Conservation (phyloP, 2,797 vertebrate species). For the Acipenser oxyrinchus region DNA sequence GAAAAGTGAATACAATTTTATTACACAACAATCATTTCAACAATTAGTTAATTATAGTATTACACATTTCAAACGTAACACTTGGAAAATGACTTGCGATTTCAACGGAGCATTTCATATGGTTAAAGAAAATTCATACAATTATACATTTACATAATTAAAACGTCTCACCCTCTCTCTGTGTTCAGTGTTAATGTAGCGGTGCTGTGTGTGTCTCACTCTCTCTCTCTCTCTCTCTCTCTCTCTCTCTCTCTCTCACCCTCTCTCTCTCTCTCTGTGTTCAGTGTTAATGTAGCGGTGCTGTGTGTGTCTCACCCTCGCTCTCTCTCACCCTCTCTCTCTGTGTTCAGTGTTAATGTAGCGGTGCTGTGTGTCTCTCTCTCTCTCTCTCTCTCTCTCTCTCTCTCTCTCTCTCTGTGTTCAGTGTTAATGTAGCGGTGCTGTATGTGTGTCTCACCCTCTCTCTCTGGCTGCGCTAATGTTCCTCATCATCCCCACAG, state of each 20-base stretch:
- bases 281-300: background rate
- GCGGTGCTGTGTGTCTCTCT: constrained; percentile 1
- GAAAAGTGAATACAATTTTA: too few relatives aligned
- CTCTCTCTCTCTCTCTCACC: too few relatives aligned
- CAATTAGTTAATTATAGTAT: too few relatives aligned
- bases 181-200: background rate
- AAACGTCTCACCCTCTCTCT: too few relatives aligned
- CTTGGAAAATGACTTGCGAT: too few relatives aligned
- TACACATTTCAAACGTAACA: too few relatives aligned
- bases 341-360: background rate
- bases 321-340: background rate
- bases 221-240: constrained; percentile 10
- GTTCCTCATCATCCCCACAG: constrained; percentile 33
- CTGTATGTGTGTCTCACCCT: constrained; percentile 27
- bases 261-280: background rate
- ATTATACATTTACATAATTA: too few relatives aligned
- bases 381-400: too few relatives aligned
- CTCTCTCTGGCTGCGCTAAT: constrained; percentile 13
- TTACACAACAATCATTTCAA: too few relatives aligned
- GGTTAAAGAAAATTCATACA: too few relatives aligned
- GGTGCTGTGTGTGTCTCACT: constrained; percentile 15
- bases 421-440: background rate
- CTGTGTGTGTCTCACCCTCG: constrained; percentile 27
- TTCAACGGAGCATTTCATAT: too few relatives aligned
- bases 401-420: background rate